phyloP scores from a whole-genome alignment of 2,113 vertebrate species.

The Lota lota region DNA sequence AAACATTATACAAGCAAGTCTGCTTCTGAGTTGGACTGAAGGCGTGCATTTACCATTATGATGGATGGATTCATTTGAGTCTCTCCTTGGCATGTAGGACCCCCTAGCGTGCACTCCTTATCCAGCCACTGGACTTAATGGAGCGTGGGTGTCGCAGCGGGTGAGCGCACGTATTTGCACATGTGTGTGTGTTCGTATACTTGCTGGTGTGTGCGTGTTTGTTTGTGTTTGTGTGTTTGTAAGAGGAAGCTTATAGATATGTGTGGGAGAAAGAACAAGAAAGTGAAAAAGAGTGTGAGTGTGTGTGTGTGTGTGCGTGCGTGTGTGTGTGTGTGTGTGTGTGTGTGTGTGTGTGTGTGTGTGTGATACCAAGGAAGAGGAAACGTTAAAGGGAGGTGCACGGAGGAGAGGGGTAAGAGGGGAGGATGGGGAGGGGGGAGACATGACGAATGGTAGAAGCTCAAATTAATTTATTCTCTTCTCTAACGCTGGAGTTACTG shows the following conservation, averaged over 20 bases:
- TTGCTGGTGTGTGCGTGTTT: not conserved
- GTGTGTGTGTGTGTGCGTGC: constrained; percentile 7
- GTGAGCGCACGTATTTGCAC: not conserved
- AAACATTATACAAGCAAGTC: too few species aligned
- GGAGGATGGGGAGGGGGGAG: not conserved
- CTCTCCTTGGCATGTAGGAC: constrained; percentile 12
- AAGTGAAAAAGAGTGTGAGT: constrained; percentile 26
- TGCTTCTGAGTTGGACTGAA: not conserved
- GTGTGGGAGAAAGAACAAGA: constrained; percentile 4
- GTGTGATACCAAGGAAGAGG: constrained; percentile 6
- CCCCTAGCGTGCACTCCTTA: constrained; percentile 5
- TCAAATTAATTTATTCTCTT: constrained; percentile 9
- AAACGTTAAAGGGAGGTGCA: not conserved
- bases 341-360: constrained; percentile 9
- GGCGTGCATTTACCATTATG: not conserved
- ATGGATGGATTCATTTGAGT: constrained; percentile 7
- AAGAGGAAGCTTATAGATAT: constrained; percentile 2
- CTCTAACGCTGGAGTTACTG: constrained; percentile 28
- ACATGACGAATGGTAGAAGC: constrained; percentile 35
- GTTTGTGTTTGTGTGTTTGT: constrained; percentile 2
- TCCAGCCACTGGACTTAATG: not conserved
- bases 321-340: too few species aligned
- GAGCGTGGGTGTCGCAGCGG: constrained; percentile 9
- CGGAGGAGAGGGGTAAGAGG: too few species aligned
- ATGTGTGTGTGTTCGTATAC: not conserved